These are phyloP conservation scores for Mesocricetus auratus DNA, from an alignment of 2,113 vertebrate species.

Conservation along the genomic window DNA sequence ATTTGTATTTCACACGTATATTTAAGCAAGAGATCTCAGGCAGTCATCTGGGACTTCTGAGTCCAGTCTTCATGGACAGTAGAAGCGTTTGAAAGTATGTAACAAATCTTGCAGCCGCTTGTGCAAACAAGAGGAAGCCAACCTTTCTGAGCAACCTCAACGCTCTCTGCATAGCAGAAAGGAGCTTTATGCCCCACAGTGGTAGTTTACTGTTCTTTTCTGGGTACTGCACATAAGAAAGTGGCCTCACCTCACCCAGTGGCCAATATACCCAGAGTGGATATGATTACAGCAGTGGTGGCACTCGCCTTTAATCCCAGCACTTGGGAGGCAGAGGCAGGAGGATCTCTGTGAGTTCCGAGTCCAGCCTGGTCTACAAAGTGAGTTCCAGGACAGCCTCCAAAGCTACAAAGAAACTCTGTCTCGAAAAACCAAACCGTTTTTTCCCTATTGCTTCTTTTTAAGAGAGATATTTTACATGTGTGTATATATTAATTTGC, in stretches of 20 bases:
- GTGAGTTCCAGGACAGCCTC: too few relatives aligned
- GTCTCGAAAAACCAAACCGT: too few relatives aligned
- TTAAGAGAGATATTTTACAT: background rate
- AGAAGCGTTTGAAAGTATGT: background rate
- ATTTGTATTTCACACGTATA: background rate
- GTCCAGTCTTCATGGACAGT: background rate
- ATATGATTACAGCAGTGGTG: too few relatives aligned
- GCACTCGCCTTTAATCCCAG: too few relatives aligned
- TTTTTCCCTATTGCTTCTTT: background rate
- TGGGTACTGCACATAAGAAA: accelerated
- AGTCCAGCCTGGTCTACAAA: too few relatives aligned
- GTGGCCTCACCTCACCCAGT: accelerated
- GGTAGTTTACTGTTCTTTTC: background rate
- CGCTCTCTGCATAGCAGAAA: background rate
- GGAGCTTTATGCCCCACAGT: background rate
- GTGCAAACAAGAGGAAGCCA: background rate
- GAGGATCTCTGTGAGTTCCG: too few relatives aligned
- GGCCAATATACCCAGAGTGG: accelerated
- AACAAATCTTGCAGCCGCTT: background rate
- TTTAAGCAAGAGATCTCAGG: background rate
- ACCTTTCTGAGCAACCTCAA: background rate
- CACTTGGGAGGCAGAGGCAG: too few relatives aligned
- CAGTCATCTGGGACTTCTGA: constrained; percentile 14
- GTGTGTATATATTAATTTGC: background rate
- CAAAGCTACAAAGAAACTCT: too few relatives aligned